Conservation (phyloP, 2,113 vertebrate species). For the Anthoscopus minutus region DNA sequence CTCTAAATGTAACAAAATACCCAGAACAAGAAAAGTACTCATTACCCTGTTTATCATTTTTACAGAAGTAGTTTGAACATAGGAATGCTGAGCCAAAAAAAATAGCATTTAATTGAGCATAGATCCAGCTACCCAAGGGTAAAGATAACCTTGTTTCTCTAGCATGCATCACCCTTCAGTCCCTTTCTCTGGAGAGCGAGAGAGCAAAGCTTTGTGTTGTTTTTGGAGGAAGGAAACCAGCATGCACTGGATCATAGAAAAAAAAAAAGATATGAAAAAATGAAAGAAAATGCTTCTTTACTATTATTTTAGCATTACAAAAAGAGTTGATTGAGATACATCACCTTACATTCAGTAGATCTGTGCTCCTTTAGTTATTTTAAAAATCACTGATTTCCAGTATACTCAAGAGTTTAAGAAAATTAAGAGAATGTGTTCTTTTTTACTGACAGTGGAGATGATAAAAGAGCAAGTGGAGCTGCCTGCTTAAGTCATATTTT, state of each 20-base stretch:
- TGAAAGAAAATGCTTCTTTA: background rate
- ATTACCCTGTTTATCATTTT: fast-evolving
- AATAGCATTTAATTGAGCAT: fast-evolving
- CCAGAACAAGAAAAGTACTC: background rate
- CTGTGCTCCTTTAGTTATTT: background rate
- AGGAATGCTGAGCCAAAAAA: background rate
- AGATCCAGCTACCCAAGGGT: background rate
- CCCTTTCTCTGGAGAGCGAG: fast-evolving
- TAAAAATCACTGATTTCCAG: background rate
- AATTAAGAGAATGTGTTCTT: background rate
- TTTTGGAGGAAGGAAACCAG: background rate
- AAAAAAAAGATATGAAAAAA: background rate
- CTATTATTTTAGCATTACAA: background rate
- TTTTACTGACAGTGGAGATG: background rate
- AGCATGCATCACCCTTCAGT: background rate
- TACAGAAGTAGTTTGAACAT: background rate
- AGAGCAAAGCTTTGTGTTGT: background rate
- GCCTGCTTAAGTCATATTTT: background rate
- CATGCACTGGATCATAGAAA: fast-evolving
- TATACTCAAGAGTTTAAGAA: background rate
- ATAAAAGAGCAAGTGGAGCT: background rate
- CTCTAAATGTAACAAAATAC: background rate
- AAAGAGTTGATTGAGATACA: background rate
- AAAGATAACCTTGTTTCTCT: background rate
- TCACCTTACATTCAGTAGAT: background rate